These are phyloP conservation scores for Acleris literana DNA, from an alignment of 2,888 invertebrate genomes.

Conservation along the genomic window DNA sequence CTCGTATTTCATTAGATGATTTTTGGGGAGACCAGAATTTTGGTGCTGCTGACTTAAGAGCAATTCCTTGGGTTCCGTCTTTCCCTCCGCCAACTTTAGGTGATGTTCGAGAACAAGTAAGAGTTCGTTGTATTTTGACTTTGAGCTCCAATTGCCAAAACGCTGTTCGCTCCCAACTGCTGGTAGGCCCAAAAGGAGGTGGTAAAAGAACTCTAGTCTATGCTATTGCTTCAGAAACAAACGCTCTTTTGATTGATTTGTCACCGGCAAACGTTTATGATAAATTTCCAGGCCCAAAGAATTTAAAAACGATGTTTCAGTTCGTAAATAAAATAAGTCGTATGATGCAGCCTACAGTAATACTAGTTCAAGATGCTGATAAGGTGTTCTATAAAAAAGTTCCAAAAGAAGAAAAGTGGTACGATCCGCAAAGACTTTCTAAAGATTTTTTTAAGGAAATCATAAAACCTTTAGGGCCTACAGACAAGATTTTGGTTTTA, in stretches of 20 bases:
- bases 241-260: slow-evolving; percentile 90
- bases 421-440: slow-evolving; percentile 88
- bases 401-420: slow-evolving; percentile 84
- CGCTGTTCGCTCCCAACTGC: slow-evolving; percentile 83
- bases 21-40: slow-evolving; percentile 88
- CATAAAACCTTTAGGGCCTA: slow-evolving; percentile 85
- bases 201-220: slow-evolving; percentile 89
- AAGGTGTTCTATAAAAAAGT: slow-evolving; percentile 87
- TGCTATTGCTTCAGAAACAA: slow-evolving; percentile 89
- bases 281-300: slow-evolving; percentile 87
- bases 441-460: slow-evolving; percentile 87
- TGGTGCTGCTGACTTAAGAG: slow-evolving; percentile 80
- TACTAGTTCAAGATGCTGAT: slow-evolving; percentile 87
- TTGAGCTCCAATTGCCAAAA: slow-evolving; percentile 73
- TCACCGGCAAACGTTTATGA: slow-evolving; percentile 87
- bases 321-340: slow-evolving; percentile 86
- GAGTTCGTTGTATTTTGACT: slow-evolving; percentile 85
- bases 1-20: slow-evolving; percentile 82
- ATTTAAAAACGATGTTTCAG: slow-evolving; percentile 86
- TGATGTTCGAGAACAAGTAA: slow-evolving; percentile 84
- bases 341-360: slow-evolving; percentile 88
- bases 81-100: slow-evolving; percentile 83
- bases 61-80: slow-evolving; percentile 66
- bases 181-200: slow-evolving; percentile 87
- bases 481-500: slow-evolving; percentile 87